Evolutionary conservation across 1,140 invertebrate genomes (phyloP), one percentile per base, ranked within the genome.

Genomic region (Tribolium madens): DNA sequence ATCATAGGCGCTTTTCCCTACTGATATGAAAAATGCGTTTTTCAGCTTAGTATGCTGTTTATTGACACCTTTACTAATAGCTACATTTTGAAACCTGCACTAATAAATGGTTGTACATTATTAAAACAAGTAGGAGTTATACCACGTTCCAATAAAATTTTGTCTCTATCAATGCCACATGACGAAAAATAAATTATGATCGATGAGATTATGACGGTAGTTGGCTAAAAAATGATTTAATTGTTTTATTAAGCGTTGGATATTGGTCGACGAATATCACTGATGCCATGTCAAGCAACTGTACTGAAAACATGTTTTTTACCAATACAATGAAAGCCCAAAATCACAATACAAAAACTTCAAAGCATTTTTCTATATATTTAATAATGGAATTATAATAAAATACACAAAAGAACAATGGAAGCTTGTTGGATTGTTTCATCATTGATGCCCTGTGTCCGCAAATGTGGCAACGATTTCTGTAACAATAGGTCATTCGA

Each of bases 341-440:
- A 57, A 3, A 21, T 21, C 10, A 50, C 9, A 57, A 57, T 42
- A 42, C 36, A 21, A 57, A 57, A 18, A n/a, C 9, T 57, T 57
- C 14, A 21, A 21, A 57, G 17, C 5, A 21, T 57, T 57, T 18
- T 21, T 10, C 52, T 26, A 21, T 21, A 17, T n/a, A 12, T 21
- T 57, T 57, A 57, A 57, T 57, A 57, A 57, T 57, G 17, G 17
- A 21, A 57, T 57, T 57, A 57, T 57, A 57, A 57, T 57, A 57
- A 42, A 57, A 57, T 57, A 26, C 52, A 57, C 52, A 57, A 57
- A 57, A 57, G 52, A 21, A 57, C 52, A 57, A 17, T 21, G 52
- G 6, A n/a, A 1, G 52, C 7, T 57, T 57, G 17, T 57, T 57
- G 52, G 15, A 21, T 57, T 26, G 52, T 57, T 57, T 57, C 52